Percentiles rank a stretch among this genome's conserved stretches.
These are phyloP conservation scores for Gastracanthus pulcherrimus DNA, from an alignment of 2,888 invertebrate species.

Conservation along the genomic window DNA sequence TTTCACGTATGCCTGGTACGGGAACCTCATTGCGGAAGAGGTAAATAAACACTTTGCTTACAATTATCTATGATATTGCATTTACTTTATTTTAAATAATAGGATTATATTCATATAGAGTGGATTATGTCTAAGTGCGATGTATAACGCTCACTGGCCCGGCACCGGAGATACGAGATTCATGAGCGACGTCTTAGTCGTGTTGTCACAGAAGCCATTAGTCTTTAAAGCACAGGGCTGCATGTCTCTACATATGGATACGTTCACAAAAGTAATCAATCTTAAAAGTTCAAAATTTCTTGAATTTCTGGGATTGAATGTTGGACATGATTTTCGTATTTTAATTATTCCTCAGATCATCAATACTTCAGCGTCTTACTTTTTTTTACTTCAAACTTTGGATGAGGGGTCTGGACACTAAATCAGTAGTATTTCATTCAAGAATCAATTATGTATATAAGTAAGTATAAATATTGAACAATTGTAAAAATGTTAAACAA, in stretches of 20 bases:
- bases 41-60: conserved; percentile 36
- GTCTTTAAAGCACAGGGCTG: conserved; percentile 58
- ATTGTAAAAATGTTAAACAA: too few relatives aligned
- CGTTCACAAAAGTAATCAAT: conserved; percentile 26
- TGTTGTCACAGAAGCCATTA: conserved; percentile 63
- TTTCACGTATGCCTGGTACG: conserved; percentile 62
- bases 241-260: conserved; percentile 25
- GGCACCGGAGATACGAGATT: conserved; percentile 52
- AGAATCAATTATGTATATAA: neutral
- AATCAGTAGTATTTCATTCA: neutral
- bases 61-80: neutral
- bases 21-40: conserved; percentile 56
- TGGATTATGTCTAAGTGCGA: conserved; percentile 58
- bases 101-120: conserved; percentile 58
- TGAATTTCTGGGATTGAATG: neutral
- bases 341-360: conserved; percentile 55
- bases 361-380: conserved; percentile 60
- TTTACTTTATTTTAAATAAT: neutral
- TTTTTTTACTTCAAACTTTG: conserved; percentile 58
- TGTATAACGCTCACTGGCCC: conserved; percentile 64
- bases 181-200: conserved; percentile 58
- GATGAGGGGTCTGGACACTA: conserved; percentile 34
- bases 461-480: too few relatives aligned
- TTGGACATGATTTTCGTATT: neutral
- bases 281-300: neutral